Evolutionary conservation across 2,113 vertebrate species (phyloP), one percentile per base, ranked within the genome.

Genomic region (Planiliza haematocheilus): DNA sequence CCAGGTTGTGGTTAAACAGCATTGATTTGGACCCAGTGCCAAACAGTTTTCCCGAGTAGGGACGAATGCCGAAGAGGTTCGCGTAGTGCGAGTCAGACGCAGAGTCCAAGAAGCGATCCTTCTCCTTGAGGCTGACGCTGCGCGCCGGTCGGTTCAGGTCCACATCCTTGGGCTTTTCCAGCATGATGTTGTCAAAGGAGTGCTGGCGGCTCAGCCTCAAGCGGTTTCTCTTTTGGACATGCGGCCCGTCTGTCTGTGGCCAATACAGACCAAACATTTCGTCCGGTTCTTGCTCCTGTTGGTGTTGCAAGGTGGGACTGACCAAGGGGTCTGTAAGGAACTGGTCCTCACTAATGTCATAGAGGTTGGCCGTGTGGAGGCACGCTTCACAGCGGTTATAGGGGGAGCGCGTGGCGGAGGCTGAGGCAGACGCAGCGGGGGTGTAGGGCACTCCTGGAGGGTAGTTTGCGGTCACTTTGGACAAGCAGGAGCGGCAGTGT

Each of bases 301-400:
- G 90, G 65, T 94, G 96, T 63, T 94, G 89, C 41, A 95, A 69
- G 48, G 94, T 93, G 30, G 96, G 94, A 46, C 93, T 95, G 11
- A 94, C 76, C 80, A 93, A 93, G 43, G 92, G 78, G 11, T 98
- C 97, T 90, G 97, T 93, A 46, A 99, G 92, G 93, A 97, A 96
- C 91, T 99, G 97, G 92, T 99, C 97, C 91, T 99, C 98, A 11
- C 97, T 98, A 30, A 99, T 99, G 80, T 99, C 97, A 10, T 99
- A 99, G 45, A 99, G 93, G 90, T 98, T 98, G n/a, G 97, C 97
- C 85, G 94, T 95, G 77, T 96, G 92, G 64, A 98, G 86, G 84
- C 98, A 99, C 0, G 97, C 95, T 0, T 99, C 97, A 0, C 98
- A 99, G 69, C 94, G 92, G 67, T 98, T 99, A 71, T 97, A 99